Evolutionary conservation across 2,113 vertebrate genomes (phyloP), one percentile per base, ranked within the genome.

Genomic region (Rhinopithecus roxellana): DNA sequence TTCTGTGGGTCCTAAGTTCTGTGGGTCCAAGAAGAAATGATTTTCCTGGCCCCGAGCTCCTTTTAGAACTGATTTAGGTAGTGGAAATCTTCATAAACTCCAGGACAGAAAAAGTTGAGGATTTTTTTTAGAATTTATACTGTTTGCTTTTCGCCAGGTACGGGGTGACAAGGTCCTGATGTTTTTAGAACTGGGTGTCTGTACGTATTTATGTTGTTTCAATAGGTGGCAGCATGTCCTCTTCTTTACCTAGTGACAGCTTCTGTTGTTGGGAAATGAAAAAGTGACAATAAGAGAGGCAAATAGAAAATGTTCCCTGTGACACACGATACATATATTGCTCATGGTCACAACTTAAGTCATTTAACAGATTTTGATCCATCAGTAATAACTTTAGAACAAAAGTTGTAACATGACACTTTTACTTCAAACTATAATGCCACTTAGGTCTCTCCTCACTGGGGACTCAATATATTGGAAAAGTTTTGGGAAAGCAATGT

Each of bases 161-260:
- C 64, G 9, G 17, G 38, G 61, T 25, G n/a, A 79, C 45, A 35
- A 14, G 23, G 23, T 16, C 35, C 40, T 45, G 20, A 11, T 3
- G 1, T 40, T 70, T 85, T 85, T 84, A 38, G 70, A 69, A 70
- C 43, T 52, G 45, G 18, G 48, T 25, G 4, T 83, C 25, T 17
- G 38, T 32, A 5, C 70, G n/a, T 92, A 25, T 48, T 40, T 40
- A 4, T 16, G 0, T 92, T 50, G 55, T 89, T 91, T 93, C 97
- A 55, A 30, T 86, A 97, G 97, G 94, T 89, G 97, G 97, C 97
- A 97, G 97, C 88, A 95, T 17, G 59, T 43, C 75, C 89, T 93
- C 83, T 90, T n/a, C 16, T 93, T 94, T 97, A 1, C 11, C 0
- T 0, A 7, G 35, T 57, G 18, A 48, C 78, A 9, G 2, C 50